Evolutionary conservation across 2,797 vertebrate genomes (phyloP).

Genomic region (Chaenodraco wilsoni): DNA sequence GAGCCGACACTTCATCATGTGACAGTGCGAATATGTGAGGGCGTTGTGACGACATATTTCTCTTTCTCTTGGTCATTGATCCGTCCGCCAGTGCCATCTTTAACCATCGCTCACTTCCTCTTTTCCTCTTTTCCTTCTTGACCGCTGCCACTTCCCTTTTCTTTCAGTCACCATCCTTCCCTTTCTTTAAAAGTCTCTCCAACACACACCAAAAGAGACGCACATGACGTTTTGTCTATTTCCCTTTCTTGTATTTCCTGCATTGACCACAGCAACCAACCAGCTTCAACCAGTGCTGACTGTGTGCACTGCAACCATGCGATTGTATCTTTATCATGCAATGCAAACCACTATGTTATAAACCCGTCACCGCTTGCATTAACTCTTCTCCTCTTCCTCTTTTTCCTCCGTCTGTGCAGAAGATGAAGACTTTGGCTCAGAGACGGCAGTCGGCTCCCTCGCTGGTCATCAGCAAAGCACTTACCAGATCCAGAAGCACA

Average conservation of each 20-base stretch:
- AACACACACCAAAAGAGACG: neutral
- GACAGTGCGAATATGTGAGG: slow-evolving; percentile 3
- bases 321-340: neutral
- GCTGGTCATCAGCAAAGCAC: slow-evolving; percentile 93
- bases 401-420: slow-evolving; percentile 73
- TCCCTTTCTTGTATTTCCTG: slow-evolving; percentile 36
- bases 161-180: slow-evolving; percentile 5
- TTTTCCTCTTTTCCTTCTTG: slow-evolving; percentile 39
- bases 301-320: neutral
- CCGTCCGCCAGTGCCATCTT: slow-evolving; percentile 13
- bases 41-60: slow-evolving; percentile 12
- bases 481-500: slow-evolving; percentile 88
- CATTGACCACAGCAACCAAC: neutral
- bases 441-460: slow-evolving; percentile 95
- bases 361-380: neutral
- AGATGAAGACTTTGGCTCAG: slow-evolving; percentile 94
- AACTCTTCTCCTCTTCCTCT: slow-evolving; percentile 14
- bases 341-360: neutral
- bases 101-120: slow-evolving; percentile 37
- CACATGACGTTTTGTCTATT: neutral
- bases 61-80: slow-evolving; percentile 1
- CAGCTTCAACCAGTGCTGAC: slow-evolving; percentile 17
- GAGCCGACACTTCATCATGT: slow-evolving; percentile 2
- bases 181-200: neutral
- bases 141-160: slow-evolving; percentile 54